These are phyloP conservation scores for Hanleya hanleyi DNA, from an alignment of 2,888 invertebrate genomes.

Conservation along the genomic window DNA sequence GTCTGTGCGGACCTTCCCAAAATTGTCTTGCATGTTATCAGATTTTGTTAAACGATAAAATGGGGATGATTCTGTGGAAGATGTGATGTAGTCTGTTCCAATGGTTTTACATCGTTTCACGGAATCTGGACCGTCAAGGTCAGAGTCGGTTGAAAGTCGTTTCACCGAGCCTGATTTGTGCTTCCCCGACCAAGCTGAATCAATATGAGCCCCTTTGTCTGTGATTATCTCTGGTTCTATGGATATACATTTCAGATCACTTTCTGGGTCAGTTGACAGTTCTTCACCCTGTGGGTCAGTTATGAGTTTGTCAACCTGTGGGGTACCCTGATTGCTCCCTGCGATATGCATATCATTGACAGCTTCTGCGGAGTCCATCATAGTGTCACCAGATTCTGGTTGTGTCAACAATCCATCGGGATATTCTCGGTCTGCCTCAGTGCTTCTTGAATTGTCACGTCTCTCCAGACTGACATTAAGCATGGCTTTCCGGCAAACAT, in stretches of 20 bases:
- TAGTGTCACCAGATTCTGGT: background rate
- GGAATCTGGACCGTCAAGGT: background rate
- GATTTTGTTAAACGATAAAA: too few relatives aligned
- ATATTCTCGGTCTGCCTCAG: slow-evolving; percentile 68
- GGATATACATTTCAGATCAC: too few relatives aligned
- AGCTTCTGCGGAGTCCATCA: background rate
- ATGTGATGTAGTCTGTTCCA: too few relatives aligned
- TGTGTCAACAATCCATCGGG: slow-evolving; percentile 49
- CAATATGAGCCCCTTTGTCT: background rate
- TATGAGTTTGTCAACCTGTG: background rate
- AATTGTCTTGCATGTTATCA: too few relatives aligned
- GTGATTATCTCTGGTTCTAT: background rate
- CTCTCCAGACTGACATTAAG: slow-evolving; percentile 17
- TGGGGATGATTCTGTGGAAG: too few relatives aligned
- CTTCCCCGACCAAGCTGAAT: background rate
- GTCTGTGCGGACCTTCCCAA: too few relatives aligned
- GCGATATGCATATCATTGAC: background rate
- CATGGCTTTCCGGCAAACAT: background rate
- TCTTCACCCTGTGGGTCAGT: background rate
- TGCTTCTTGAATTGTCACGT: slow-evolving; percentile 64
- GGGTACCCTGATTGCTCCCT: background rate
- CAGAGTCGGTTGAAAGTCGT: background rate
- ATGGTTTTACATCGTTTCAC: background rate
- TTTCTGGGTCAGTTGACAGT: background rate
- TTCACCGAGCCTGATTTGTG: background rate